Base-by-base conservation (phyloP, 2,113 vertebrate genomes). In the Oncorhynchus keta region DNA sequence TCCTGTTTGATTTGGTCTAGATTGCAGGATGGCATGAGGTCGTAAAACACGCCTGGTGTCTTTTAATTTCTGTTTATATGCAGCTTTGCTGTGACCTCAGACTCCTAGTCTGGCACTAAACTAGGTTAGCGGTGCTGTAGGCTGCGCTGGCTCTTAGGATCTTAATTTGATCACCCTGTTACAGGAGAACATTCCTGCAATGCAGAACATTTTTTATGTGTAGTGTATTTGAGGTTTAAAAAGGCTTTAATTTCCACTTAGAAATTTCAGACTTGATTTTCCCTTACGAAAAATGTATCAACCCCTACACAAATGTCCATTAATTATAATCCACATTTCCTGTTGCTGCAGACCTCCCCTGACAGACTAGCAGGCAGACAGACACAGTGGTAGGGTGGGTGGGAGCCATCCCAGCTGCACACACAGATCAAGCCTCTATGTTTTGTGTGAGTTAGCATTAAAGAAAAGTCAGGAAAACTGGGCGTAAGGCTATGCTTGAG, bases 1-100 rank as follows among this genome's bases (percentile, higher is more conserved):
- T 20, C 28, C 30, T 68, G 67, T 68, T 68, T 68, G 67, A 68
- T 68, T 68, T 8, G 67, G 67, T 39, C 13, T 68, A 62, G 59
- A 62, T 62, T 62, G 59, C 18, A 20, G 18, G 32, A 20, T 68
- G 67, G 6, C 6, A 30, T 68, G 67, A 68, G 32, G 67, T 20
- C 30, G 67, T 30, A 68, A 68, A 68, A 32, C 59, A 62, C 20
- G 59, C 18, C 59, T 62, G 5, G n/a, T 62, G 59, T 62, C 59
- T 62, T 62, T 62, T 62, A 3, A 22, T 62, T 62, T 24, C 59
- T n/a, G 20, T 62, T 62, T 62, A 62, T 22, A 62, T 45, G 30
- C 59, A 62, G 67, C 5, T 68, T 39, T 16, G 67, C 67, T 68
- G 67, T 9, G 67, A 68, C 28, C 32, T 39, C 28, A 16, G 67